These are phyloP conservation scores for Sebastes steindachneri DNA, from an alignment of 2,797 vertebrate genomes.

Conservation along the genomic window DNA sequence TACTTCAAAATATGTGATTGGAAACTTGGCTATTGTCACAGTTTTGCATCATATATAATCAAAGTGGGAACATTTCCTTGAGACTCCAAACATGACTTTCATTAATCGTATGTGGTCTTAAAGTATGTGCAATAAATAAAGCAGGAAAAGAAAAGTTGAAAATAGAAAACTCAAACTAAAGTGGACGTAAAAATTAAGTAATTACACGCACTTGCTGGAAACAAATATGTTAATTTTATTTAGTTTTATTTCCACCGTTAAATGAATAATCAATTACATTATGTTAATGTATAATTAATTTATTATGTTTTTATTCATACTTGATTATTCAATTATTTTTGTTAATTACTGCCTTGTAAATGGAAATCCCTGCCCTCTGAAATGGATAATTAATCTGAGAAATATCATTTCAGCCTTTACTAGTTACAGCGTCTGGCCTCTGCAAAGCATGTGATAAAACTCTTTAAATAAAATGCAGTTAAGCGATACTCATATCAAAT, in stretches of 20 bases:
- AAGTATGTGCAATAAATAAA: too few species aligned
- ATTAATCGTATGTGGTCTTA: too few species aligned
- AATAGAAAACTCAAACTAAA: too few species aligned
- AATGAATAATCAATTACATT: not conserved
- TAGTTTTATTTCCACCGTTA: not conserved
- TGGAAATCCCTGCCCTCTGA: not conserved
- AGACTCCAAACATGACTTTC: too few species aligned
- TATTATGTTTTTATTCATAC: not conserved
- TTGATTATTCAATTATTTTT: not conserved
- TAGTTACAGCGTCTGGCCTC: not conserved
- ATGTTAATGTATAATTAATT: too few species aligned
- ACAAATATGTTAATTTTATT: not conserved
- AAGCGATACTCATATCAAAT: not conserved
- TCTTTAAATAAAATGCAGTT: not conserved
- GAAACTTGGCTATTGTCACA: too few species aligned
- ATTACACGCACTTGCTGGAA: not conserved
- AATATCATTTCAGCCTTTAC: not conserved
- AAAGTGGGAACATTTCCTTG: not conserved
- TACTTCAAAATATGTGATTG: too few species aligned
- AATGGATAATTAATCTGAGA: not conserved
- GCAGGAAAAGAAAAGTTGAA: too few species aligned
- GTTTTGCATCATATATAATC: not conserved
- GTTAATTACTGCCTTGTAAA: conserved; percentile 1
- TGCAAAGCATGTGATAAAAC: not conserved
- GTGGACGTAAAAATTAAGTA: too few species aligned